These are phyloP conservation scores for Gastrophysa polygoni DNA, from an alignment of 2,888 invertebrate genomes.

Conservation along the genomic window DNA sequence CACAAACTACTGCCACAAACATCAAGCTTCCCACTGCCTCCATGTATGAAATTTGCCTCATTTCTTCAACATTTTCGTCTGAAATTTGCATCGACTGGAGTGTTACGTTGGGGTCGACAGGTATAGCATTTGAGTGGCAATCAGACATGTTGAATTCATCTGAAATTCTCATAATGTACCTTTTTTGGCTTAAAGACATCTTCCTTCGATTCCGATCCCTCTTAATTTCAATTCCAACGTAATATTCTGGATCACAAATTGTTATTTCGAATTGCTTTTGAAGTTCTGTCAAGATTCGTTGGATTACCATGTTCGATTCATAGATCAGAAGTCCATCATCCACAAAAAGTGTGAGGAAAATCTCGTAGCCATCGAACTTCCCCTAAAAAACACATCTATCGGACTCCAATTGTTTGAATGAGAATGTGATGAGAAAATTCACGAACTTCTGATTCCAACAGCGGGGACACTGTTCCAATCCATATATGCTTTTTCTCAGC, in stretches of 20 bases:
- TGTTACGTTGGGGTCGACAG: background rate
- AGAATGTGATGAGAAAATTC: too few species aligned
- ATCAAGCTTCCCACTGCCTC: background rate
- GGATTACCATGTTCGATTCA: too few species aligned
- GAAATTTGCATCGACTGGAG: background rate
- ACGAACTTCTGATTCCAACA: too few species aligned
- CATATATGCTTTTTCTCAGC: too few species aligned
- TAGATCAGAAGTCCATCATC: too few species aligned
- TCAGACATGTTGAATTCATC: background rate
- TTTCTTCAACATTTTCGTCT: slow-evolving; percentile 1
- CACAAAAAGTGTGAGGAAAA: too few species aligned
- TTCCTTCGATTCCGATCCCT: background rate
- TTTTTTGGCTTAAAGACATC: background rate
- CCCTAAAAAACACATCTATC: too few species aligned
- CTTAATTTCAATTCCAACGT: slow-evolving; percentile 3
- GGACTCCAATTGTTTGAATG: too few species aligned
- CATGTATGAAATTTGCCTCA: background rate
- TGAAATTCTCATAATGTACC: background rate
- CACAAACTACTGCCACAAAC: background rate
- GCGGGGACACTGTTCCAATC: too few species aligned
- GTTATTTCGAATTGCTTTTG: background rate
- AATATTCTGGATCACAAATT: slow-evolving; percentile 1
- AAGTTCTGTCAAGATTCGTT: too few species aligned
- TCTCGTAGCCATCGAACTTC: too few species aligned
- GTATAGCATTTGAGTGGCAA: background rate